Evolutionary conservation across 1,140 invertebrate species (phyloP), one percentile per base, ranked within the genome.

Genomic region (Pseudomyrmex gracilis): DNA sequence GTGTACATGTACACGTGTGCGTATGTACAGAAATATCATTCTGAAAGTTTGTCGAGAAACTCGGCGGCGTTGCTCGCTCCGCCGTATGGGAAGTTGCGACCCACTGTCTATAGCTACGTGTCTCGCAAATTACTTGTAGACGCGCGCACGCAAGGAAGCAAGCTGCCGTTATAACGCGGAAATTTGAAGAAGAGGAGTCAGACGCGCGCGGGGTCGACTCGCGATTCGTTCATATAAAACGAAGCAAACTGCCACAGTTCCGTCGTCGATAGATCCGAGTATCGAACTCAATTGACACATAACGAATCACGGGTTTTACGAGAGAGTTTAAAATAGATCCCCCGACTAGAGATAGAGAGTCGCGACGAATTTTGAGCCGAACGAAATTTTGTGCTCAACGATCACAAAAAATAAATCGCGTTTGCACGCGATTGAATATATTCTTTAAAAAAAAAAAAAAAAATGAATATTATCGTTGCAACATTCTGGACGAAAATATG

Each of bases 71-170:
- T 34, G 34, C 5, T 5, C 24, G 24, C 24, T 1, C 24, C 24
- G 43, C 45, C 45, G 17, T 22, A 63, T 51, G 49, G 49, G 15
- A 78, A 70, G 49, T 70, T 68, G 76, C 73, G 24, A 55, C 60
- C 22, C 20, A 12, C 13, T 68, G 51, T 55, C 63, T 68, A 78
- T 70, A 78, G 76, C 43, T 7, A 34, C 5, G 7, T 53, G 24
- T 58, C 53, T 70, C 66, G 76, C 66, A 57, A 80, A 70, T 80
- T 80, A 80, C 76, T 80, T 17, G n/a, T 22, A 43, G 67, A 71
- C 57, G 53, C 24, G 64, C 51, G 24, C 24, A n/a, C n/a, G n/a
- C n/a, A n/a, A n/a, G n/a, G n/a, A n/a, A n/a, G 24, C 47, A 7
- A 80, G 45, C 53, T 51, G 13, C 13, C 15, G 47, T 15, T 68